Evolutionary conservation across 2,888 invertebrate species (phyloP).

Genomic region (Syrista parreyssii): DNA sequence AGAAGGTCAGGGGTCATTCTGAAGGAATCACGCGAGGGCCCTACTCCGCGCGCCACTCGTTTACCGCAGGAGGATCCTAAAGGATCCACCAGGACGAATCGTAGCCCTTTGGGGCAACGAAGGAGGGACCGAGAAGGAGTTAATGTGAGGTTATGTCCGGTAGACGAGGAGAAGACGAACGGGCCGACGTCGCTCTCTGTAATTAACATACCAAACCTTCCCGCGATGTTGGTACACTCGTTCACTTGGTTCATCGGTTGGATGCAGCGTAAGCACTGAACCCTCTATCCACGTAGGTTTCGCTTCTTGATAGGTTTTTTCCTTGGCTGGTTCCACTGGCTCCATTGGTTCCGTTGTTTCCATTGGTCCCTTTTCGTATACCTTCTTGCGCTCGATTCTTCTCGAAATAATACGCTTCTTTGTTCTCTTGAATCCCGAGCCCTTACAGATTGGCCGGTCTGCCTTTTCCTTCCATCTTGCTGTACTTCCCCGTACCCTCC

Average conservation of each 20-base stretch:
- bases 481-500: neutral
- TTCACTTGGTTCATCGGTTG: conserved; percentile 26
- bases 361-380: neutral
- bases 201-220: conserved; percentile 65
- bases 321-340: neutral
- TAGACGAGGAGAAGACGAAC: conserved; percentile 32
- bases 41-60: conserved; percentile 29
- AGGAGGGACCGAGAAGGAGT: conserved; percentile 5
- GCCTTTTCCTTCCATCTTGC: conserved; percentile 1
- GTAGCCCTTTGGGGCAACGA: conserved; percentile 16
- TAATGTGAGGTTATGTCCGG: neutral
- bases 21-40: conserved; percentile 50
- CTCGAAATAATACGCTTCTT: neutral
- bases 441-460: neutral
- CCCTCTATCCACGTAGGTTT: neutral
- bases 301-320: neutral
- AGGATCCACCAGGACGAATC: conserved; percentile 35
- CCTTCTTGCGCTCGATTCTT: neutral
- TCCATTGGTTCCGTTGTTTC: neutral
- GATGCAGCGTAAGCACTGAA: neutral
- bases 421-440: neutral
- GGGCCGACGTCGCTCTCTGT: conserved; percentile 55
- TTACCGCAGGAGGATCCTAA: conserved; percentile 31
- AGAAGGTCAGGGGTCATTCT: conserved; percentile 59
- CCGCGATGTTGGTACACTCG: conserved; percentile 42